Evolutionary conservation across 2,888 invertebrate species (phyloP).

Genomic region (Pseudococcus viburni): DNA sequence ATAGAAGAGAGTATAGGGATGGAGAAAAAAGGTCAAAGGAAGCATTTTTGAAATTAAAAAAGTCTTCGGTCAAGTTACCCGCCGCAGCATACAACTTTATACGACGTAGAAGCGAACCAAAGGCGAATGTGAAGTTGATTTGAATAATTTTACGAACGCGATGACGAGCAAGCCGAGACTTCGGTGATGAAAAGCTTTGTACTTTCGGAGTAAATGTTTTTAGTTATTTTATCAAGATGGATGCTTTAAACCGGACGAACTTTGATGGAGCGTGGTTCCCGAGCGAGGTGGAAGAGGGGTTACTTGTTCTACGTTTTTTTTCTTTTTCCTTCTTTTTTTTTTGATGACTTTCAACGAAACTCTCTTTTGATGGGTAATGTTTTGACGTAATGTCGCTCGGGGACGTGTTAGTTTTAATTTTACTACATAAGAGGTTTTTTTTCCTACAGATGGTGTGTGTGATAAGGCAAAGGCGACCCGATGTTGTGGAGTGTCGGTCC

Average conservation of each 20-base stretch:
- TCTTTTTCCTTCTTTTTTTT: not conserved
- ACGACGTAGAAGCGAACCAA: not conserved
- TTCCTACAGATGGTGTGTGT: not conserved
- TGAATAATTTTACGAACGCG: slow-evolving; percentile 7
- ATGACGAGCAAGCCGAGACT: not conserved
- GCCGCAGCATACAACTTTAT: not conserved
- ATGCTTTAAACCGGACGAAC: slow-evolving; percentile 29
- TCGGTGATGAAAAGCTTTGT: slow-evolving; percentile 16
- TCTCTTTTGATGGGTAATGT: slow-evolving; percentile 48
- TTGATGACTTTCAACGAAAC: slow-evolving; percentile 19
- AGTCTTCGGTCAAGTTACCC: slow-evolving; percentile 30
- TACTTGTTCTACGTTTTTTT: not conserved
- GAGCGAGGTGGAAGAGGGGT: not conserved
- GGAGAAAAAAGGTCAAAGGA: slow-evolving; percentile 19
- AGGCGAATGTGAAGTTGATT: slow-evolving; percentile 23
- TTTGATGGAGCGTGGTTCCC: not conserved
- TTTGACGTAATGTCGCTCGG: slow-evolving; percentile 35
- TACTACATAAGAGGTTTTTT: slow-evolving; percentile 40
- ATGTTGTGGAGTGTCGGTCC: not conserved
- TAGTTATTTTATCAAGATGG: slow-evolving; percentile 44
- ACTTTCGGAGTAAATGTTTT: slow-evolving; percentile 34
- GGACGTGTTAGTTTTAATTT: slow-evolving; percentile 46
- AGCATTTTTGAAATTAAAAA: slow-evolving; percentile 40
- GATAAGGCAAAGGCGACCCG: not conserved
- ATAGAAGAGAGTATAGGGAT: not conserved